Evolutionary conservation across 2,113 vertebrate genomes (phyloP).

Genomic region (Nestor notabilis): DNA sequence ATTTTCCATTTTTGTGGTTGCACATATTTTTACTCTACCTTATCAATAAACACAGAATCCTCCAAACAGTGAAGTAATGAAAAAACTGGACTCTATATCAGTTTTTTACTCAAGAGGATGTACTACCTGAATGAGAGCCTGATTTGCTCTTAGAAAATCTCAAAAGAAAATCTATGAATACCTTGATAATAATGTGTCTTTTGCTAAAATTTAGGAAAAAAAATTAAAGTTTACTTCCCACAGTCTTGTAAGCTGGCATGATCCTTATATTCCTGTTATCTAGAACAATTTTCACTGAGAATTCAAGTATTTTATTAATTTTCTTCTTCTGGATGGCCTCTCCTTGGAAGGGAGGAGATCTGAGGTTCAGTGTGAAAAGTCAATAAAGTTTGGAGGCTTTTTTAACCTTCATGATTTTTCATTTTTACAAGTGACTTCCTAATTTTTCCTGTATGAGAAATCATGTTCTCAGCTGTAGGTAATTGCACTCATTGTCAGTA

Average conservation of each 20-base stretch:
- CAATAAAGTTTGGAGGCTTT: background rate
- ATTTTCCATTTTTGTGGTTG: background rate
- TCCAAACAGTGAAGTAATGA: background rate
- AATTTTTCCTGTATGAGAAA: background rate
- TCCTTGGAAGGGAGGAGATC: background rate
- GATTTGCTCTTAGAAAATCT: background rate
- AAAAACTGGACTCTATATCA: background rate
- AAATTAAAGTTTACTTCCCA: background rate
- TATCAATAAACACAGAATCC: background rate
- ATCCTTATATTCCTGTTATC: background rate
- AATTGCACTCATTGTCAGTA: background rate
- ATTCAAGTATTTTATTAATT: background rate
- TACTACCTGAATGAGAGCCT: background rate
- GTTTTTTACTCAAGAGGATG: background rate
- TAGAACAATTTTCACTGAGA: background rate
- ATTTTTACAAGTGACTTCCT: background rate
- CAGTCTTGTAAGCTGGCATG: background rate
- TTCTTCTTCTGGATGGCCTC: background rate
- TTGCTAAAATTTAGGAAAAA: background rate
- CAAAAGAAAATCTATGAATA: background rate
- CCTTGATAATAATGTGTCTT: background rate
- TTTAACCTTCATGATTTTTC: background rate
- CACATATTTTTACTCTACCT: background rate
- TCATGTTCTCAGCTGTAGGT: background rate
- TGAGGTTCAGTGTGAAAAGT: background rate